These are phyloP conservation scores for Phasia obesa DNA, from an alignment of 2,888 invertebrate species.

Conservation along the genomic window DNA sequence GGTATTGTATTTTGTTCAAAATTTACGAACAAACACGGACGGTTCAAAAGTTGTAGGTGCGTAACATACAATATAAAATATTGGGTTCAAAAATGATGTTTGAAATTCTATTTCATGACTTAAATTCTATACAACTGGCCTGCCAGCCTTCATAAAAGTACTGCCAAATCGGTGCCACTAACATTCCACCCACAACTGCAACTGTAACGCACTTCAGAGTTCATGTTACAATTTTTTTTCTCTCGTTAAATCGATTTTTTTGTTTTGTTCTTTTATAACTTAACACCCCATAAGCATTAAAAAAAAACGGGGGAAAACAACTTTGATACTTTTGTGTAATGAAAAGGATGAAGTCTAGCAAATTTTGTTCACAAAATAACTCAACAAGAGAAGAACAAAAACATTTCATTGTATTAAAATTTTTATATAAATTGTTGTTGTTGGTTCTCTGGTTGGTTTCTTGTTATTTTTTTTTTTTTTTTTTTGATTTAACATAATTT, in stretches of 20 bases:
- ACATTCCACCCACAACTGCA: slow-evolving; percentile 1
- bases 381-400: neutral
- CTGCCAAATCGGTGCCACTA: too few relatives aligned
- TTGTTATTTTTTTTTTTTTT: slow-evolving; percentile 24
- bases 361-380: slow-evolving; percentile 9
- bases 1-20: too few relatives aligned
- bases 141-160: too few relatives aligned
- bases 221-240: slow-evolving; percentile 41
- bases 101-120: too few relatives aligned
- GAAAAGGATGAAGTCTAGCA: neutral
- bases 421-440: slow-evolving; percentile 20
- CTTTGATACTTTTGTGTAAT: slow-evolving; percentile 14
- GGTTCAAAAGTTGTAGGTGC: too few relatives aligned
- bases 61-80: too few relatives aligned
- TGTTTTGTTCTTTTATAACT: slow-evolving; percentile 33
- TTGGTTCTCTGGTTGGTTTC: slow-evolving; percentile 17
- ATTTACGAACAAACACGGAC: too few relatives aligned
- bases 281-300: slow-evolving; percentile 57
- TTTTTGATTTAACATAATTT: slow-evolving; percentile 17
- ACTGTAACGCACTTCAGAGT: slow-evolving; percentile 32
- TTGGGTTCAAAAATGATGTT: too few relatives aligned
- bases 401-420: slow-evolving; percentile 20
- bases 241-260: slow-evolving; percentile 12
- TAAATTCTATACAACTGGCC: too few relatives aligned
- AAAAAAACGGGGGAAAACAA: slow-evolving; percentile 20